Base-by-base conservation (phyloP, 2,888 invertebrate genomes). In the Gryllus longicercus region DNA sequence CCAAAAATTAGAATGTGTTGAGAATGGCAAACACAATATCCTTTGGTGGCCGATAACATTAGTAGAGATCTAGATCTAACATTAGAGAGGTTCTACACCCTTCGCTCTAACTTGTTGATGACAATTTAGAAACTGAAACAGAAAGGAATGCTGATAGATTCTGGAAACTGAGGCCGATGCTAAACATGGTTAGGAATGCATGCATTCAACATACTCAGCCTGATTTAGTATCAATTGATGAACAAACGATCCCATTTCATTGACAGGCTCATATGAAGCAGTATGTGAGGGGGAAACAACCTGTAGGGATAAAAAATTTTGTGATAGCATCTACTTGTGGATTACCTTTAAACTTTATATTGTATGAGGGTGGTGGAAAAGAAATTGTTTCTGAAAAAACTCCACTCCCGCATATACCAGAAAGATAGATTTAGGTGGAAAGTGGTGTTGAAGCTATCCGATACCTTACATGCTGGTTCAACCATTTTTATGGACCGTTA, bases 161-260 rank as follows among this genome's bases (percentile, higher is more conserved):
- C 50, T 79, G 80, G 79, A 80, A 80, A 76, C 50, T 76, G 18
- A 75, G 76, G 63, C 75, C 50, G 21, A 21, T 21, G 21, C 1
- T 21, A 21, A 21, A 21, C 21, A 80, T 25, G 79, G 75, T 79
- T 51, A 51, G 76, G 38, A 50, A 80, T 38, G 76, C 38, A 14
- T 80, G 80, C 38, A 25, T 79, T 49, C 49, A 80, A 76, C 63
- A 76, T 75, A 18, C 18, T 74, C 76, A 63, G 38, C 76, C 78
- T 75, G 51, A 75, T 63, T 51, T 75, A 49, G 75, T 76, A 18
- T 25, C 49, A 18, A 78, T 80, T 25, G 80, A 81, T 38, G 80
- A 81, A 78, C 63, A 81, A 78, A 81, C 80, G 75, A 80, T 80
- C 12, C 80, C 81, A 10, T 81, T 80, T 78, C 63, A 23, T 63